A percentile compares a stretch with the other conserved stretches of the same genome.
These are phyloP conservation scores for Archips xylosteana DNA, from an alignment of 2,888 invertebrate species.

Conservation along the genomic window DNA sequence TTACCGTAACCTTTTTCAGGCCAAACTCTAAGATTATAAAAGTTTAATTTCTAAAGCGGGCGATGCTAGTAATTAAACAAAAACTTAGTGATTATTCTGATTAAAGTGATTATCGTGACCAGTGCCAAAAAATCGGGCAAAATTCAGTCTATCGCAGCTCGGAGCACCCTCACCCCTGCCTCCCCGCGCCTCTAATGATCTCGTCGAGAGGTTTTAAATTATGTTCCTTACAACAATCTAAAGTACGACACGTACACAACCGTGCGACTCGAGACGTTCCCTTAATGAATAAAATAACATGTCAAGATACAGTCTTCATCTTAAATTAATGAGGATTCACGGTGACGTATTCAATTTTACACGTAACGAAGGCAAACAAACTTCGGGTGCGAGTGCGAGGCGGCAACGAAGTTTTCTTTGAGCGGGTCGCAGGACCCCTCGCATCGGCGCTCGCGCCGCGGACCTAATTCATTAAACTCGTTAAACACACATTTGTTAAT, in stretches of 20 bases:
- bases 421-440: conserved; percentile 37
- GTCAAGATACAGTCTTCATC: conserved; percentile 81
- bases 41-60: no score
- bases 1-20: no score
- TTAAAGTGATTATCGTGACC: conserved; percentile 25
- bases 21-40: no score
- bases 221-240: conserved; percentile 79
- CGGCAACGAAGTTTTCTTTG: conserved; percentile 33
- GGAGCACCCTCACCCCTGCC: conserved; percentile 48
- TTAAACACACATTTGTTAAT: conserved; percentile 76
- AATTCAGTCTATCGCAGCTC: conserved; percentile 23
- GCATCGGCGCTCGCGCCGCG: conserved; percentile 56
- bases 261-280: conserved; percentile 68
- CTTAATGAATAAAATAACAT: conserved; percentile 84
- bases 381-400: conserved; percentile 53
- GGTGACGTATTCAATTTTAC: conserved; percentile 80
- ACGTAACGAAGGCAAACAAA: conserved; percentile 80
- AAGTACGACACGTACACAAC: conserved; percentile 73
- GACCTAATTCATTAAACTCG: conserved; percentile 75
- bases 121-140: conserved; percentile 34
- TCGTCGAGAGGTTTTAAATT: conserved; percentile 79
- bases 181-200: conserved; percentile 69
- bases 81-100: background rate
- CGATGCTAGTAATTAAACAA: background rate
- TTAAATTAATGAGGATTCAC: conserved; percentile 83